Base-by-base conservation (phyloP, 1,140 invertebrate species). In the Daktulosphaira vitifoliae region DNA sequence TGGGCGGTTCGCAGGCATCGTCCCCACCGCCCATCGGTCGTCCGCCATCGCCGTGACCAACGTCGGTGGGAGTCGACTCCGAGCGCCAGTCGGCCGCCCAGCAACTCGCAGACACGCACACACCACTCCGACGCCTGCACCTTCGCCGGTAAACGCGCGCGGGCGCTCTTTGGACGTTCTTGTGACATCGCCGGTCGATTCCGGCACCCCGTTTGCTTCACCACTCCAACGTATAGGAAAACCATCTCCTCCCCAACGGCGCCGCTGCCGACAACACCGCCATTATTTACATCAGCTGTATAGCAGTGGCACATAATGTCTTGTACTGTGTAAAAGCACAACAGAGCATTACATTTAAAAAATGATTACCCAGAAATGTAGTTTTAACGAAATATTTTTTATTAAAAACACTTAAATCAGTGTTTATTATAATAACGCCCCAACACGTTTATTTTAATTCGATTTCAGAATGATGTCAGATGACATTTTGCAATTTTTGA, bases 21-120 rank as follows among this genome's bases (percentile, higher is more conserved):
- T 16, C 39, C 39, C 11, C 39, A 37, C 39, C 38, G 39, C 23
- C 53, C n/a, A 26, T 44, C 42, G 38, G 23, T n/a, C 6, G 53
- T 25, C 53, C 38, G 53, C 53, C 53, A 59, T 59, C 53, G 53
- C 9, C 38, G 53, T 9, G 15, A n/a, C 26, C 33, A 33, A 20
- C 52, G 33, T 37, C 37, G 39, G 23, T 23, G 39, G 53, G 38
- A 22, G 18, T n/a, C 51, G 51, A 37, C 16, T 29, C 33, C n/a
- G 8, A n/a, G 15, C 49, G 22, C 22, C n/a, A 15, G 49, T 9
- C 49, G 5, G 5, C 38, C 53, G 52, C 4, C 39, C 39, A 11
- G 39, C 39, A 11, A n/a, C 39, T 11, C 4, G 39, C 39, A 15
- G 7, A 11, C 11, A 3, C 39, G 39, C 11, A 4, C 11, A 11